A percentile compares a stretch with the other conserved stretches of the same genome.
phyloP scores from a whole-genome alignment of 2,888 invertebrate genomes.

The Latrodectus elegans region DNA sequence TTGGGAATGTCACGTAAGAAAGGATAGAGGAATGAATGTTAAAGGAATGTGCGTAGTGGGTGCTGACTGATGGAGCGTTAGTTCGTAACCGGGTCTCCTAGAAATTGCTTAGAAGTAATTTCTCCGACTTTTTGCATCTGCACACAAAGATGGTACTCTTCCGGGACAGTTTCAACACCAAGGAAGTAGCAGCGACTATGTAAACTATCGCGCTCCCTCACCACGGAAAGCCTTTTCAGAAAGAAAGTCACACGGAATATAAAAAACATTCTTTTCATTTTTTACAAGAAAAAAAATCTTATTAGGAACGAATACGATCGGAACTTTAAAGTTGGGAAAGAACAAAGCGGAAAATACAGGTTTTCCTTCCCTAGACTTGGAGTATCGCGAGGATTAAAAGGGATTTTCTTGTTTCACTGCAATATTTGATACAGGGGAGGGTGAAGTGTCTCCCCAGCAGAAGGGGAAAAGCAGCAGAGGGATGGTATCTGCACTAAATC shows the following conservation, averaged over 20 bases:
- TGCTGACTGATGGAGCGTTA: slow-evolving; percentile 1
- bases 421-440: slow-evolving; percentile 8
- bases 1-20: neutral
- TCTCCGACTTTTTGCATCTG: slow-evolving; percentile 4
- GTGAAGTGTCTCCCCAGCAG: neutral
- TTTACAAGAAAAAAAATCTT: slow-evolving; percentile 17
- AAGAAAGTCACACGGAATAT: neutral
- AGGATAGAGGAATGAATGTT: neutral
- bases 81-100: slow-evolving; percentile 4
- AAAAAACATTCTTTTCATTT: too few relatives aligned
- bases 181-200: slow-evolving; percentile 30
- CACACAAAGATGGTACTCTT: slow-evolving; percentile 8
- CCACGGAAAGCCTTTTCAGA: slow-evolving; percentile 19
- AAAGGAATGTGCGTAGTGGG: neutral
- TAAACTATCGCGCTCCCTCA: slow-evolving; percentile 52
- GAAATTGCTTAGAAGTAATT: slow-evolving; percentile 63
- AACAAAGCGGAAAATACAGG: slow-evolving; percentile 36
- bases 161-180: slow-evolving; percentile 18
- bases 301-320: neutral
- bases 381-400: slow-evolving; percentile 40
- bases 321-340: neutral
- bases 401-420: slow-evolving; percentile 22
- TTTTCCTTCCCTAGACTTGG: slow-evolving; percentile 23
- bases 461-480: neutral
- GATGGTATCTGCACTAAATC: neutral